Evolutionary conservation across 92 coral and sea anemone species (phyloP), one percentile per base, ranked within the genome.

Genomic region (Heliopora coerulea): DNA sequence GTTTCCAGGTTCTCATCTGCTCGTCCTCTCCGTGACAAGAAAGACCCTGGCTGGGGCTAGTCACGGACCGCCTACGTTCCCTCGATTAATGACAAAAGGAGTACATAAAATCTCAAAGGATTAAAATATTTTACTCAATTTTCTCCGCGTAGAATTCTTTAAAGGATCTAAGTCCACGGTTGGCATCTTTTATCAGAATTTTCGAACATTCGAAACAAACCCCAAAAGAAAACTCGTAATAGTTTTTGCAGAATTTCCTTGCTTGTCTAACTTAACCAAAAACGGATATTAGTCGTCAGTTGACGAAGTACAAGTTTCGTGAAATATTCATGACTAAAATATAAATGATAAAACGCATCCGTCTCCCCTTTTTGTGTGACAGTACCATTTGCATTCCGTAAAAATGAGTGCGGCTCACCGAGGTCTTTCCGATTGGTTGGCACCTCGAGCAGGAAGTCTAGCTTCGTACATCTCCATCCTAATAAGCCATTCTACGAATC

Each of bases 401-500:
- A 37, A 46, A 46, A 46, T 7, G 52, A n/a, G 15, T n/a, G n/a
- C 15, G 14, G 7, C 52, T 46, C 52, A 37, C 6, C 42, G 52
- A 8, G 52, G 52, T 46, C n/a, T 8, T n/a, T n/a, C n/a, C n/a
- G n/a, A n/a, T n/a, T n/a, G n/a, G n/a, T n/a, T n/a, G n/a, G n/a
- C n/a, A n/a, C n/a, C n/a, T n/a, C n/a, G n/a, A n/a, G n/a, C n/a
- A n/a, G n/a, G n/a, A n/a, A n/a, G n/a, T n/a, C n/a, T n/a, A n/a
- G n/a, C n/a, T n/a, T n/a, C n/a, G n/a, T n/a, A n/a, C n/a, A n/a
- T n/a, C n/a, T n/a, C n/a, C n/a, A n/a, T n/a, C 52, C 7, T n/a
- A 46, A 6, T 46, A 46, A 2, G 11, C 11, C 42, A 11, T 37
- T 37, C 42, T 37, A 37, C 42, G 42, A 37, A 46, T 75, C 87